Evolutionary conservation across 1,140 invertebrate genomes (phyloP).

Genomic region (Tetragnatha versicolor): DNA sequence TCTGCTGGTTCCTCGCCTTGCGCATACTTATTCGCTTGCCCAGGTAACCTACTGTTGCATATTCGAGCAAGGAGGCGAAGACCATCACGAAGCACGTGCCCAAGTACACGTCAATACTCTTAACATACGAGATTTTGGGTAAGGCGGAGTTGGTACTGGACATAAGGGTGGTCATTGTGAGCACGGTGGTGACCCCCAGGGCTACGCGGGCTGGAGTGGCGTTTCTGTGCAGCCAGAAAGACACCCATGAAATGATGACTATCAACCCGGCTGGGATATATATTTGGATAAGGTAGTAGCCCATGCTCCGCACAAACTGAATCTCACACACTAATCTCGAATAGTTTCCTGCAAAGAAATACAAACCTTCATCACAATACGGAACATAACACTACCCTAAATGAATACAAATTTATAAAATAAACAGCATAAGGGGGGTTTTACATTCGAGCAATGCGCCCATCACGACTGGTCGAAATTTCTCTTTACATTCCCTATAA

Average conservation of each 20-base stretch:
- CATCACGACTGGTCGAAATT: too few relatives aligned
- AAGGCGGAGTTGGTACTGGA: constrained; percentile 97
- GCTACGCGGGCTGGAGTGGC: constrained; percentile 96
- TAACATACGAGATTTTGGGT: constrained; percentile 98
- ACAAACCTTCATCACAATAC: neutral
- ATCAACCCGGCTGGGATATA: constrained; percentile 98
- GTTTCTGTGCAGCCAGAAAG: constrained; percentile 93
- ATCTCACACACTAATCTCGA: constrained; percentile 96
- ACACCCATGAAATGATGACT: constrained; percentile 99
- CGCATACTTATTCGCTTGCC: constrained; percentile 94
- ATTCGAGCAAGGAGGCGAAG: constrained; percentile 92
- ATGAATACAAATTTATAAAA: too few relatives aligned
- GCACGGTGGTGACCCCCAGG: constrained; percentile 92
- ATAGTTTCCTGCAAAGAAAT: constrained; percentile 83
- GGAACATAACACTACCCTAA: too few relatives aligned
- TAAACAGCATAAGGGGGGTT: too few relatives aligned
- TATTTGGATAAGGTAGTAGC: constrained; percentile 99
- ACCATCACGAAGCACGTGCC: constrained; percentile 99
- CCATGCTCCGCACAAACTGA: constrained; percentile 96
- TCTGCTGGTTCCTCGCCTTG: constrained; percentile 84
- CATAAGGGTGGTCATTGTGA: constrained; percentile 99
- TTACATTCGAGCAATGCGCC: too few relatives aligned
- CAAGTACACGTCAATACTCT: constrained; percentile 97
- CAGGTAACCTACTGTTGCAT: constrained; percentile 94
- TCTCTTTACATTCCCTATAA: too few relatives aligned